Conservation (phyloP, 2,888 invertebrate species). For the Drosophila fulvimacula region DNA sequence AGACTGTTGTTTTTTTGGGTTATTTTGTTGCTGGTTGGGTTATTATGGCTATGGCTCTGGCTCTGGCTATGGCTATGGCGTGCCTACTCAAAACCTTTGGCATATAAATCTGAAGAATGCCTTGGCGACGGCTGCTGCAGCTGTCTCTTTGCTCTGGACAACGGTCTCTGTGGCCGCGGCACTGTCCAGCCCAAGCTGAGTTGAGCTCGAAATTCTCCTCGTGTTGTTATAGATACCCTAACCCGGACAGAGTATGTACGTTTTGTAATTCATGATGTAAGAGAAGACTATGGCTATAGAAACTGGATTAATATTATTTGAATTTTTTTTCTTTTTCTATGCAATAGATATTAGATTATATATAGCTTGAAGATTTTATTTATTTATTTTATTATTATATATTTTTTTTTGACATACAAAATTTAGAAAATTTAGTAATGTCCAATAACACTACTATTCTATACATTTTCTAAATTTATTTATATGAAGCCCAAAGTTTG, state of each 20-base stretch:
- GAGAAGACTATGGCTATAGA: too few species aligned
- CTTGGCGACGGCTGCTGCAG: constrained; percentile 49
- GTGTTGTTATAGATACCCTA: constrained; percentile 7
- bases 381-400: too few species aligned
- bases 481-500: too few species aligned
- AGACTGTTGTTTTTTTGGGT: constrained; percentile 58
- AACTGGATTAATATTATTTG: neutral
- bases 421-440: too few species aligned
- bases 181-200: constrained; percentile 7
- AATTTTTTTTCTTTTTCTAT: neutral
- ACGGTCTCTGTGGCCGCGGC: constrained; percentile 11
- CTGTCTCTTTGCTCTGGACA: constrained; percentile 31
- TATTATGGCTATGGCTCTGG: constrained; percentile 65
- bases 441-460: too few species aligned
- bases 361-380: too few species aligned
- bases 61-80: constrained; percentile 54
- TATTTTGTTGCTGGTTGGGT: constrained; percentile 61
- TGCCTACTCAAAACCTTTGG: constrained; percentile 72
- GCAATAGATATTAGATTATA: neutral
- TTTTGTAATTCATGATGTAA: neutral
- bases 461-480: too few species aligned
- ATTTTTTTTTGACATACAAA: too few species aligned
- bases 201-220: constrained; percentile 15
- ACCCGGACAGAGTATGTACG: neutral
- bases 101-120: constrained; percentile 80